These are phyloP conservation scores for Eudemis profundana DNA, from an alignment of 2,888 invertebrate species.

Conservation along the genomic window DNA sequence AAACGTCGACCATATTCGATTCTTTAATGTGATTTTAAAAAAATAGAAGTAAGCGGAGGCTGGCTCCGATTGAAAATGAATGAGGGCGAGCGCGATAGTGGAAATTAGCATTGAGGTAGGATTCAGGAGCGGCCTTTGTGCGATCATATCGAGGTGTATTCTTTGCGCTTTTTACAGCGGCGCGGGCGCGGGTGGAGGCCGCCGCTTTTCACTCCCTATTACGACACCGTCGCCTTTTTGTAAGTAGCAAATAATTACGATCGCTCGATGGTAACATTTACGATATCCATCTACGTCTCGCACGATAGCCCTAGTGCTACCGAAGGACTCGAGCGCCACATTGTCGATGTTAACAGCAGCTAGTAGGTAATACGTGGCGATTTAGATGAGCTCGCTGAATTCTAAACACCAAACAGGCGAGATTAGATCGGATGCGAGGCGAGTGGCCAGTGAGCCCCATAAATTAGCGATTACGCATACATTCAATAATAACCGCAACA, in stretches of 20 bases:
- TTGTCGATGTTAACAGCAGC: constrained; percentile 37
- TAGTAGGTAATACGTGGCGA: constrained; percentile 13
- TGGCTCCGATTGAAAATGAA: constrained; percentile 85
- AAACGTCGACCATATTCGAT: constrained; percentile 83
- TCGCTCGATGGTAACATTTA: constrained; percentile 61
- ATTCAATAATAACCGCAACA: constrained; percentile 82
- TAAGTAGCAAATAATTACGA: constrained; percentile 78
- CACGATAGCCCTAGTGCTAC: constrained; percentile 33
- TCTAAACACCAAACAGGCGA: constrained; percentile 35
- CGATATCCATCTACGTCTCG: constrained; percentile 54
- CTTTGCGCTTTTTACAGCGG: constrained; percentile 84
- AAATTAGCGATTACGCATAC: constrained; percentile 83
- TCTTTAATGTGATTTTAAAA: constrained; percentile 84
- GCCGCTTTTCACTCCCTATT: constrained; percentile 77
- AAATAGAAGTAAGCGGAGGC: constrained; percentile 81
- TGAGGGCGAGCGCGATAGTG: constrained; percentile 85
- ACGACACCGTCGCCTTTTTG: constrained; percentile 80
- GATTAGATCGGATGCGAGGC: constrained; percentile 63
- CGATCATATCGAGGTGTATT: constrained; percentile 85
- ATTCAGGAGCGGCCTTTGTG: constrained; percentile 85
- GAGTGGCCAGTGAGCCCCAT: constrained; percentile 70
- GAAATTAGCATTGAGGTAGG: constrained; percentile 86
- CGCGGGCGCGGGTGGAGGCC: constrained; percentile 58
- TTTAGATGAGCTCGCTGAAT: constrained; percentile 27
- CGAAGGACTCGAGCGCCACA: constrained; percentile 28